Percentiles rank a stretch among this genome's conserved stretches.
Evolutionary conservation across 2,797 vertebrate genomes (phyloP).

Genomic region (Xerus rutilus): DNA sequence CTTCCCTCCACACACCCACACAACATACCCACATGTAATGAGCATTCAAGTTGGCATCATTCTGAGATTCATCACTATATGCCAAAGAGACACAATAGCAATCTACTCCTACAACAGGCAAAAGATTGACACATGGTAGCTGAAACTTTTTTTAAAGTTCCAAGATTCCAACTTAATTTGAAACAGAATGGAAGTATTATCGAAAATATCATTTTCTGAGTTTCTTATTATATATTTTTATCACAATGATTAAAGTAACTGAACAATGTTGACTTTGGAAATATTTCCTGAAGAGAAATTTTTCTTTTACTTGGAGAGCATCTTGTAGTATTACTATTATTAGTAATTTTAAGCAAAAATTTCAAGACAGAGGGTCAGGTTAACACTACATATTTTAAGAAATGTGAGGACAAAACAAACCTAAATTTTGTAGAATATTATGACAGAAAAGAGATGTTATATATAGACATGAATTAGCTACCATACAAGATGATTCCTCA

Average conservation of each 20-base stretch:
- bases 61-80: neutral
- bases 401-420: slow-evolving; percentile 48
- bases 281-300: neutral
- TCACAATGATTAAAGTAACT: neutral
- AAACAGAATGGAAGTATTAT: neutral
- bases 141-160: neutral
- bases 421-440: neutral
- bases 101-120: neutral
- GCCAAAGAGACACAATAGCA: neutral
- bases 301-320: slow-evolving; percentile 15
- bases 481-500: neutral
- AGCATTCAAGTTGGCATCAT: neutral
- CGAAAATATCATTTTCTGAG: neutral
- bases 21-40: neutral
- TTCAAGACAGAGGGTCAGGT: neutral
- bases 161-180: slow-evolving; percentile 17
- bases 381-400: slow-evolving; percentile 42
- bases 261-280: neutral
- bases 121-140: neutral
- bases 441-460: slow-evolving; percentile 27
- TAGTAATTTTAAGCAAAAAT: slow-evolving; percentile 50
- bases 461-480: neutral
- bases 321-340: neutral
- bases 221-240: slow-evolving; percentile 10
- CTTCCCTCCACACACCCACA: neutral